Percentiles rank a stretch among this genome's conserved stretches.
Conservation (phyloP, 2,888 invertebrate species). For the Caenorhabditis imperialis region DNA sequence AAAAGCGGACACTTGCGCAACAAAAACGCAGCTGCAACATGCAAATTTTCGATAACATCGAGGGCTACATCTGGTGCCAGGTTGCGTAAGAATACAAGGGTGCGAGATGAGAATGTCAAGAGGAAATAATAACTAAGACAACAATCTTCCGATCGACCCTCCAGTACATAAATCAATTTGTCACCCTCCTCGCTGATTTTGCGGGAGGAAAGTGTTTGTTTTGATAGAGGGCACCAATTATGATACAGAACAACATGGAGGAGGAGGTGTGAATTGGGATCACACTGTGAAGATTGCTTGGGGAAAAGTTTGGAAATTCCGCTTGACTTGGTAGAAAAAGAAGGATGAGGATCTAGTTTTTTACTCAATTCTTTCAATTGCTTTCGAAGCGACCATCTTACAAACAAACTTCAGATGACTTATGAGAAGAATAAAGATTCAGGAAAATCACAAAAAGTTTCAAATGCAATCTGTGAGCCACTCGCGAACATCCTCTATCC, state of each 20-base stretch:
- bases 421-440: too few species aligned
- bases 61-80: slow-evolving; percentile 42
- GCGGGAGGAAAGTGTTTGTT: slow-evolving; percentile 31
- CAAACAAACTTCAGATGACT: too few species aligned
- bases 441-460: too few species aligned
- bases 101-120: slow-evolving; percentile 7
- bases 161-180: slow-evolving; percentile 51
- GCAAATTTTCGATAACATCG: slow-evolving; percentile 12
- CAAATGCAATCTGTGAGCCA: too few species aligned
- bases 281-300: not conserved
- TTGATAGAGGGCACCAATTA: slow-evolving; percentile 28
- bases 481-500: slow-evolving; percentile 20
- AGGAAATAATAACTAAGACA: slow-evolving; percentile 2
- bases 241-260: too few species aligned
- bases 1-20: slow-evolving; percentile 34
- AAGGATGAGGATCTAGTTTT: too few species aligned
- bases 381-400: too few species aligned
- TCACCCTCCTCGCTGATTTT: slow-evolving; percentile 29
- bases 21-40: slow-evolving; percentile 40
- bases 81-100: slow-evolving; percentile 24
- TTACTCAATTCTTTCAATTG: too few species aligned
- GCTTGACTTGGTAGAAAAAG: too few species aligned
- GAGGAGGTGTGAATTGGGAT: too few species aligned
- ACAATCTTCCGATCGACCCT: slow-evolving; percentile 29
- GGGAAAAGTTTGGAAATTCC: slow-evolving; percentile 1